A percentile compares a stretch with the other conserved stretches of the same genome.
phyloP scores from a whole-genome alignment of 2,113 vertebrate species.

The Podilymbus podiceps region DNA sequence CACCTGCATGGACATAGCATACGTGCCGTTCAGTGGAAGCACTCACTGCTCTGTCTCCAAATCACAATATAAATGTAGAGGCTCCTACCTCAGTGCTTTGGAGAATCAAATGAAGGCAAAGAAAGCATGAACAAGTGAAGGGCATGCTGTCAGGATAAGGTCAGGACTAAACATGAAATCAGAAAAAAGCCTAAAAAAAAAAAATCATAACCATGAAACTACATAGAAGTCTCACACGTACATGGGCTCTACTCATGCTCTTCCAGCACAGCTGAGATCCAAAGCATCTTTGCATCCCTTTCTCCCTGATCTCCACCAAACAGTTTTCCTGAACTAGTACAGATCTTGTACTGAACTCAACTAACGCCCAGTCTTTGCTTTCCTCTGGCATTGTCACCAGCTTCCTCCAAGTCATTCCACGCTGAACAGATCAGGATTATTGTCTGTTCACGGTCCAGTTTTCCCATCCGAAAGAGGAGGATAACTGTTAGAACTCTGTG shows the following conservation, averaged over 20 bases:
- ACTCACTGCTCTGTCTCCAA: neutral
- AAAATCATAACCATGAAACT: neutral
- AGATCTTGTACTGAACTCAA: neutral
- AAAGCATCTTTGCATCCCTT: neutral
- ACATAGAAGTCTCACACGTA: neutral
- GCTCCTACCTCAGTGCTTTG: neutral
- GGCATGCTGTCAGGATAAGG: neutral
- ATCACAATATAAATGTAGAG: neutral
- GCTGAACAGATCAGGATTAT: neutral
- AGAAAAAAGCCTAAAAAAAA: neutral
- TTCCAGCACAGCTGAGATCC: neutral
- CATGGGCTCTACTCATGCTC: neutral
- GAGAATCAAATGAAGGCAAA: neutral
- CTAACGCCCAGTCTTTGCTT: neutral
- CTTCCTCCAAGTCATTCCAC: neutral
- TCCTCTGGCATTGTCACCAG: neutral
- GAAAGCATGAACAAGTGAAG: neutral
- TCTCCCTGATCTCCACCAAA: neutral
- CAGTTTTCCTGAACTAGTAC: neutral
- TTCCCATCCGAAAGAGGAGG: neutral
- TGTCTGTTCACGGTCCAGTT: neutral
- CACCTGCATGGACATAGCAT: neutral
- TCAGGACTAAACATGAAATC: neutral
- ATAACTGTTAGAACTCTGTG: neutral
- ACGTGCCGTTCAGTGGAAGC: accelerated